Evolutionary conservation across 2,888 invertebrate species (phyloP).

Genomic region (Eupithecia subfuscata): DNA sequence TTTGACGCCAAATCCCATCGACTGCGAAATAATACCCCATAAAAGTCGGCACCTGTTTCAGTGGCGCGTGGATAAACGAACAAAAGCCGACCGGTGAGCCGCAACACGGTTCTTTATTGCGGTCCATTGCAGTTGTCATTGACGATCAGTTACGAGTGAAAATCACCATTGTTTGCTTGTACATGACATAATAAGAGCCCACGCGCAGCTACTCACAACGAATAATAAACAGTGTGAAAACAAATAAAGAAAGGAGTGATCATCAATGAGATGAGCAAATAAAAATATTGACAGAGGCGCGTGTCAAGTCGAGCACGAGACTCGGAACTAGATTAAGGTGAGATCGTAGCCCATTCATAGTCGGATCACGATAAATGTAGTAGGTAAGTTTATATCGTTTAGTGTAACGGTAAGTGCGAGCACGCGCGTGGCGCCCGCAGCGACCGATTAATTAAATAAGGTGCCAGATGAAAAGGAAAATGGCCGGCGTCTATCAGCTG

Average conservation of each 20-base stretch:
- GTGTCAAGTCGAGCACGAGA: constrained; percentile 45
- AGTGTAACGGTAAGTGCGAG: constrained; percentile 55
- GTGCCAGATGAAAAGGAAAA: constrained; percentile 78
- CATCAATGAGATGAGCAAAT: constrained; percentile 52
- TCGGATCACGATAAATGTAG: constrained; percentile 62
- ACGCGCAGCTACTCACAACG: constrained; percentile 49
- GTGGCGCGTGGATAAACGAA: constrained; percentile 60
- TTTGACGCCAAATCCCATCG: constrained; percentile 44
- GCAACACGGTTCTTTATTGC: constrained; percentile 65
- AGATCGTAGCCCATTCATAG: constrained; percentile 70
- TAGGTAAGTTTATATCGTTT: constrained; percentile 59
- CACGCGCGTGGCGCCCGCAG: constrained; percentile 57
- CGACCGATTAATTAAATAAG: constrained; percentile 76
- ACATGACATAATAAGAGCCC: constrained; percentile 67
- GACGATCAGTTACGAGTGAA: constrained; percentile 65
- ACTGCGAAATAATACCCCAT: constrained; percentile 54
- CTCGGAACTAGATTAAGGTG: constrained; percentile 57
- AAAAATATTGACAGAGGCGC: constrained; percentile 46
- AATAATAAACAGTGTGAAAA: constrained; percentile 53
- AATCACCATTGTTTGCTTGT: constrained; percentile 64
- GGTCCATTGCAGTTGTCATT: constrained; percentile 68
- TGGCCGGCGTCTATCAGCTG: constrained; percentile 74
- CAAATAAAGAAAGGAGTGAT: constrained; percentile 58
- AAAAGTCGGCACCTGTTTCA: constrained; percentile 65
- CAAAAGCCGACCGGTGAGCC: constrained; percentile 61